phyloP scores from a whole-genome alignment of 2,113 vertebrate species.

The Miniopterus natalensis region DNA sequence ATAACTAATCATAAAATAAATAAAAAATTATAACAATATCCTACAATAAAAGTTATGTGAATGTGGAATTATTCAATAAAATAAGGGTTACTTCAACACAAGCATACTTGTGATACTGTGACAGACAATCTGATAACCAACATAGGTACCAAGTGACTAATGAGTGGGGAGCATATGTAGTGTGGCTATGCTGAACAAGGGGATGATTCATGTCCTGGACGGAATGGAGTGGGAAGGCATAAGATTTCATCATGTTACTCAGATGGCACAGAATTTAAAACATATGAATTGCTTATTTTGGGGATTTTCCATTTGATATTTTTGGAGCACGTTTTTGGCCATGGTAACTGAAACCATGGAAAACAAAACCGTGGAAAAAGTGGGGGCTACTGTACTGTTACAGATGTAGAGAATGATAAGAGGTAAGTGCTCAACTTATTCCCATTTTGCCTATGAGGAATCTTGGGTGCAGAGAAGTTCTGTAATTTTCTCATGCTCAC shows the following conservation, averaged over 20 bases:
- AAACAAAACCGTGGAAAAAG: not conserved
- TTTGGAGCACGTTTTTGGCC: not conserved
- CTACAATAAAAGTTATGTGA: not conserved
- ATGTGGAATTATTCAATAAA: not conserved
- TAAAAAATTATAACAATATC: not conserved
- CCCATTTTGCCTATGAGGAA: not conserved
- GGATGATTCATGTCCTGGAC: not conserved
- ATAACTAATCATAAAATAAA: not conserved
- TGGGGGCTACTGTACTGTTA: not conserved
- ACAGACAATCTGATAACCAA: not conserved
- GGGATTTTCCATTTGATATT: not conserved
- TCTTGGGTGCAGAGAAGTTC: not conserved
- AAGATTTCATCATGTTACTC: not conserved
- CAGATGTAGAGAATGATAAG: conserved; percentile 3
- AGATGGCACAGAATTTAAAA: not conserved
- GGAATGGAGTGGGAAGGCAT: not conserved
- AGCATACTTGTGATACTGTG: not conserved
- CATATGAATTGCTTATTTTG: not conserved
- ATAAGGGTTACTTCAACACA: not conserved
- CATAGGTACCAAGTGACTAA: not conserved
- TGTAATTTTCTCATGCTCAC: not conserved
- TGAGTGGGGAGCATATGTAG: not conserved
- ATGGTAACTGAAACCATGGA: not conserved
- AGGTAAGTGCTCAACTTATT: not conserved
- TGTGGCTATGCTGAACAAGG: not conserved